Evolutionary conservation across 1,140 invertebrate genomes (phyloP).

Genomic region (Pseudomyrmex flavicornis): DNA sequence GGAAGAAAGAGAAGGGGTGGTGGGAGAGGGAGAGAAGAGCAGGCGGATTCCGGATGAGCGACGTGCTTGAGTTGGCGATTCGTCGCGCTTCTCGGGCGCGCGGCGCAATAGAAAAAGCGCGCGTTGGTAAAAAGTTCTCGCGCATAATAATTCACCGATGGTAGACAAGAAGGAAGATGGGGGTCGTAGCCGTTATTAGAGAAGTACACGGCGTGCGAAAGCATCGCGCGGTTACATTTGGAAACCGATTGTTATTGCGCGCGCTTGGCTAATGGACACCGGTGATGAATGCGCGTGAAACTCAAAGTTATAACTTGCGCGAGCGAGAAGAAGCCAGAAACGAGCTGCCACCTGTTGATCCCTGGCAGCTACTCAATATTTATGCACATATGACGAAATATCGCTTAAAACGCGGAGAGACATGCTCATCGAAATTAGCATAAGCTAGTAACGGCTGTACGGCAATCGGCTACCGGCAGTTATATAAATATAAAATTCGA

Average conservation of each 20-base stretch:
- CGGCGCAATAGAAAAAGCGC: conserved; percentile 37
- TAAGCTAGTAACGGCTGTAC: conserved; percentile 9
- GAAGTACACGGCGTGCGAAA: conserved; percentile 30
- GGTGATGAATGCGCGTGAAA: conserved; percentile 66
- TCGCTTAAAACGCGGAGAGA: background rate
- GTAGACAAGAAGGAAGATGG: conserved; percentile 35
- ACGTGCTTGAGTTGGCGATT: conserved; percentile 66
- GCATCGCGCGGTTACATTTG: conserved; percentile 62
- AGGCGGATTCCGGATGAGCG: conserved; percentile 23
- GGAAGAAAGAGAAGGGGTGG: too few species aligned
- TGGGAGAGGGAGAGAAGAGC: background rate
- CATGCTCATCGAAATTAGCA: conserved; percentile 6
- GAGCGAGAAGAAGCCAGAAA: conserved; percentile 17
- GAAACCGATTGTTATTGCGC: conserved; percentile 67
- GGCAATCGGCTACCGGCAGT: background rate
- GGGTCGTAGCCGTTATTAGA: conserved; percentile 60
- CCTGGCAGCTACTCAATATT: conserved; percentile 52
- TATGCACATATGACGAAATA: conserved; percentile 51
- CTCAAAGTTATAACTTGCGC: conserved; percentile 51
- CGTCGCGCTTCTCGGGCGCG: conserved; percentile 51
- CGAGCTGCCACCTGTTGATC: conserved; percentile 69
- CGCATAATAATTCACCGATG: conserved; percentile 64
- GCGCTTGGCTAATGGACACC: conserved; percentile 47
- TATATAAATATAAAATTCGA: conserved; percentile 16
- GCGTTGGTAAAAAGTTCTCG: conserved; percentile 53